Evolutionary conservation across 2,113 vertebrate genomes (phyloP), one percentile per base, ranked within the genome.

Genomic region (Gavialis gangeticus): DNA sequence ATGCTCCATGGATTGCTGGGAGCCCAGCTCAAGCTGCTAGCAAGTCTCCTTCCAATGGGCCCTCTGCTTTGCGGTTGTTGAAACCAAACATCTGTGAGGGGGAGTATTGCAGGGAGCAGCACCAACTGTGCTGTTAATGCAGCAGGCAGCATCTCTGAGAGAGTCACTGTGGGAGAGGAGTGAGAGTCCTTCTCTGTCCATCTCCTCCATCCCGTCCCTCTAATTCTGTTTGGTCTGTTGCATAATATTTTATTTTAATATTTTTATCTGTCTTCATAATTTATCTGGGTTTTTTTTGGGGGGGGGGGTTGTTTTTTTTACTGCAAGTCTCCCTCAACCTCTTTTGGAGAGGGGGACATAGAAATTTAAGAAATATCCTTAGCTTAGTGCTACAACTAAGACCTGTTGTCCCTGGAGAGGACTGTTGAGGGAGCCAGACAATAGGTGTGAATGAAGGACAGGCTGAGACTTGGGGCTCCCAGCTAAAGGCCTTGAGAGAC

Each of bases 1-100:
- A 37, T 86, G 63, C 88, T 96, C 91, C 82, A 63, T 79, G 87
- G 19, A 2, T 87, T 93, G 91, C 57, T 73, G 84, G 82, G 60
- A 87, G 91, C 87, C 59, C 84, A 84, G 57, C 77, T 87, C 22
- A 1, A 63, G 86, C 57, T 56, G 27, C 28, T 64, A 59, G 82
- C 88, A 82, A 84, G 89, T 67, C 62, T 93, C 25, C 77, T 84
- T 75, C 67, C 80, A 21, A 54, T 71, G 16, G 75, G 77, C 34
- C 88, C 30, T 89, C 75, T 64, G 24, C 73, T 57, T 79, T 37
- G 73, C 24, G 57, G 30, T 57, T 60, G 10, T 11, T 60, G 56
- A 56, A 66, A 15, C 56, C 71, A 63, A 79, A 84, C 57, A 66
- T 54, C 22, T 56, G 1, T 0, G 0, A 64, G 27, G 69, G 22